These are phyloP conservation scores for Acanthacorydalis orientalis DNA, from an alignment of 2,888 invertebrate genomes.

Conservation along the genomic window DNA sequence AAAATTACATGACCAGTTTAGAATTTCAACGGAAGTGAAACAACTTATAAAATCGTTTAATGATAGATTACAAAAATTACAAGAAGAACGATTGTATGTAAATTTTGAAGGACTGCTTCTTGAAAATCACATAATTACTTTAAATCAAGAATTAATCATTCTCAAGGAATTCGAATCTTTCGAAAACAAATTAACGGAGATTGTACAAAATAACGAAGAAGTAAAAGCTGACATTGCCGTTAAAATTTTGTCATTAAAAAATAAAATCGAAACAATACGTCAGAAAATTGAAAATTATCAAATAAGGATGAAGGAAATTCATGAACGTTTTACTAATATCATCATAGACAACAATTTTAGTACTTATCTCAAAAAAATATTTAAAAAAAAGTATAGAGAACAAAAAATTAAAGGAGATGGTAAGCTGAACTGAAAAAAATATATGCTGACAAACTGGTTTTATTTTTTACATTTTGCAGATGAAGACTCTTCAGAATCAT, in stretches of 20 bases:
- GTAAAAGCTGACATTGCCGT: constrained; percentile 34
- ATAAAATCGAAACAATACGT: constrained; percentile 32
- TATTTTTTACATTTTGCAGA: neutral
- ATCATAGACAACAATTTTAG: constrained; percentile 58
- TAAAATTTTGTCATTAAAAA: constrained; percentile 29
- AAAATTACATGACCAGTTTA: constrained; percentile 47
- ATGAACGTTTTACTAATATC: constrained; percentile 36
- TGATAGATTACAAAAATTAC: constrained; percentile 34
- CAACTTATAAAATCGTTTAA: constrained; percentile 48
- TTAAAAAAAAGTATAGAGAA: constrained; percentile 64
- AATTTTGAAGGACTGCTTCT: constrained; percentile 40
- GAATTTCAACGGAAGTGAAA: constrained; percentile 39
- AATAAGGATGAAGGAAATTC: constrained; percentile 30
- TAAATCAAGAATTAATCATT: constrained; percentile 59
- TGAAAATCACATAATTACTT: constrained; percentile 42
- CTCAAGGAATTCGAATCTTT: constrained; percentile 54
- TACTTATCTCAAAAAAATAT: constrained; percentile 63
- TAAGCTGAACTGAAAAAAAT: constrained; percentile 9
- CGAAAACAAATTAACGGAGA: constrained; percentile 43
- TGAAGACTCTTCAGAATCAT: constrained; percentile 21
- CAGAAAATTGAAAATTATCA: constrained; percentile 26
- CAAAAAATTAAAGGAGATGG: constrained; percentile 39
- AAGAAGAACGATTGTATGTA: constrained; percentile 37
- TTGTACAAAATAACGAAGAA: constrained; percentile 28
- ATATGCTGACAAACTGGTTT: neutral